phyloP scores from a whole-genome alignment of 1,140 invertebrate species.

The Drosophila kanapiae region DNA sequence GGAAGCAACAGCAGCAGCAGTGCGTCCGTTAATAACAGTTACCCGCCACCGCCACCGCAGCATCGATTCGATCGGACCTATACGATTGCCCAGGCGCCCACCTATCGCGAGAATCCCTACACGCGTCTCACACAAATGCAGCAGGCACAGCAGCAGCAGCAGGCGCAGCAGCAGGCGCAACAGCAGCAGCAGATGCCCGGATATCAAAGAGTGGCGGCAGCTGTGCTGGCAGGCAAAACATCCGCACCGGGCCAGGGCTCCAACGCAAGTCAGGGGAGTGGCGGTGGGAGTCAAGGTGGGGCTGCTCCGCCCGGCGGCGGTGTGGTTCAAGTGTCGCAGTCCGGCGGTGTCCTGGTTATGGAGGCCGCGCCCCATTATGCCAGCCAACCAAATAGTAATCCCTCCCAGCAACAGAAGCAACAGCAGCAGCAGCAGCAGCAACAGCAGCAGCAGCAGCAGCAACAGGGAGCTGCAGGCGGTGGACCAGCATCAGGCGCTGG shows the following conservation, averaged over 20 bases:
- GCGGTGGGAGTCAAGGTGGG: constrained; percentile 23
- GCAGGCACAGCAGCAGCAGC: constrained; percentile 20
- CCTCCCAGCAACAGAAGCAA: constrained; percentile 54
- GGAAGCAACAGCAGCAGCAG: constrained; percentile 52
- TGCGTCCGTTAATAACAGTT: constrained; percentile 68
- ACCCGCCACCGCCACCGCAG: constrained; percentile 58
- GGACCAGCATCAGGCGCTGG: constrained; percentile 11
- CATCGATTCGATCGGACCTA: constrained; percentile 70
- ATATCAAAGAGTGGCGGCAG: constrained; percentile 56
- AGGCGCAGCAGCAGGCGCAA: constrained; percentile 15
- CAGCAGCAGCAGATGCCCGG: constrained; percentile 52
- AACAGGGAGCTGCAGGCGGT: constrained; percentile 31
- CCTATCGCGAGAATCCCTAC: constrained; percentile 78
- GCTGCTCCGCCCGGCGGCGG: constrained; percentile 34
- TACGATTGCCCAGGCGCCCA: constrained; percentile 63
- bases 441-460: constrained; percentile 18
- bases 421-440: constrained; percentile 40
- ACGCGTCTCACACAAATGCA: constrained; percentile 76
- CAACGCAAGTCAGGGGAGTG: constrained; percentile 17
- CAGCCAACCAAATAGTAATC: constrained; percentile 55
- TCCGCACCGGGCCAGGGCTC: constrained; percentile 16
- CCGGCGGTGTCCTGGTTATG: constrained; percentile 69
- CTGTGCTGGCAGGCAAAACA: constrained; percentile 11
- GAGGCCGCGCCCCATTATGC: constrained; percentile 73
- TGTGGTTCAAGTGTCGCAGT: constrained; percentile 67